Evolutionary conservation across 2,888 invertebrate species (phyloP), one percentile per base, ranked within the genome.

Genomic region (Helobdella robusta): DNA sequence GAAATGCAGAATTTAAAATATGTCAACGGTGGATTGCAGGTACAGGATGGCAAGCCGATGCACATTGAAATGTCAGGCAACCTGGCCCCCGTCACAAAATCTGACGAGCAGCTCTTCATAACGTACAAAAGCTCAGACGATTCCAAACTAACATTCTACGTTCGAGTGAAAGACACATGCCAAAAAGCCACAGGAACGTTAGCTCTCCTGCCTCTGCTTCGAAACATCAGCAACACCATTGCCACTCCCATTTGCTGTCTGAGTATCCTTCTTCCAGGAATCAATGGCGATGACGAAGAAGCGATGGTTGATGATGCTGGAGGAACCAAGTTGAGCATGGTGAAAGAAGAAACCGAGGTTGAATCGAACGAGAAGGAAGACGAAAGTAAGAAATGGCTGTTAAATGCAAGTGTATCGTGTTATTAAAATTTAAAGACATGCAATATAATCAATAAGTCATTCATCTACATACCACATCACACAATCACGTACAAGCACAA

Each of bases 1-100:
- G n/a, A n/a, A n/a, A n/a, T n/a, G n/a, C n/a, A n/a, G n/a, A n/a
- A n/a, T n/a, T n/a, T n/a, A n/a, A n/a, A n/a, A n/a, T n/a, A n/a
- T n/a, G n/a, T n/a, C 15, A 18, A 44, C 44, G 44, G 44, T 18
- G 44, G 11, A 15, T 44, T 18, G 2, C 68, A 97, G 85, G 93
- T 91, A 75, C 68, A 94, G 71, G 94, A 95, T 82, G 92, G 91
- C 48, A 93, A 95, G 80, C 86, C 88, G 46, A 90, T 95, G 72
- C 94, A 88, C 80, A 84, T 98, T 63, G 98, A 98, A 80, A 94
- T 98, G 80, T 90, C 90, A 65, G 98, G 97, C 54, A 98, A 97
- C 81, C 81, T 99, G 70, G 87, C 94, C 60, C 97, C 98, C 34
- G 88, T 98, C 15, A 88, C 95, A 28, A 98, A 78, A 68, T 91